Evolutionary conservation across 2,113 vertebrate genomes (phyloP), one percentile per base, ranked within the genome.

Genomic region (Regulus satrapa): DNA sequence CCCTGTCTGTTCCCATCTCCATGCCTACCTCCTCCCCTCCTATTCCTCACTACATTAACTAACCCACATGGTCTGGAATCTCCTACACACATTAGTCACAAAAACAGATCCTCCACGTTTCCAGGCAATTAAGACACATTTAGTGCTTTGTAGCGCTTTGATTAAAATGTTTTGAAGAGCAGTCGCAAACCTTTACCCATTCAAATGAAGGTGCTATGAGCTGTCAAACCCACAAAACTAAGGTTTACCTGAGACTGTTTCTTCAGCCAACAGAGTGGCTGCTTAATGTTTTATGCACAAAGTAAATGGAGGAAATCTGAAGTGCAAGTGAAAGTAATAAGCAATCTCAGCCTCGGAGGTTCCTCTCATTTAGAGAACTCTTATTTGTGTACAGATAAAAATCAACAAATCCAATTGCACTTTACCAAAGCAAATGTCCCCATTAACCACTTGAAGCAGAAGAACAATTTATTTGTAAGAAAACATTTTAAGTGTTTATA

Each of bases 401-500:
- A 95, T 82, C 61, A 95, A 86, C 64, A 95, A 95, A 94, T 45
- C 32, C 73, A 91, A 79, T 9, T 82, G 77, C 61, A 75, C 46
- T 81, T 75, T 55, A 67, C 29, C 12, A 78, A 92, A 75, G 77
- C 43, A 67, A 95, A 91, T 5, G 41, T 72, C 54, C 85, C 77
- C 41, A 91, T 92, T 94, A 95, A 89, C 43, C 74, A 92, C 92
- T 78, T 64, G 41, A 87, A 91, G 80, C 61, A 95, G 64, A 77
- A 95, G 52, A 92, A 79, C 28, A 90, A 78, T 52, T 85, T 81
- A 41, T 59, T 89, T 79, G 24, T 76, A 89, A 76, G 79, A 56
- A 91, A 91, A 55, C 51, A 68, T 81, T 73, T 77, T 43, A 85
- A 94, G 74, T 68, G 46, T 48, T 86, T 82, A 0, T 58, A 93